Evolutionary conservation across 2,888 invertebrate genomes (phyloP), one percentile per base, ranked within the genome.

Genomic region (Neelides folsomi): DNA sequence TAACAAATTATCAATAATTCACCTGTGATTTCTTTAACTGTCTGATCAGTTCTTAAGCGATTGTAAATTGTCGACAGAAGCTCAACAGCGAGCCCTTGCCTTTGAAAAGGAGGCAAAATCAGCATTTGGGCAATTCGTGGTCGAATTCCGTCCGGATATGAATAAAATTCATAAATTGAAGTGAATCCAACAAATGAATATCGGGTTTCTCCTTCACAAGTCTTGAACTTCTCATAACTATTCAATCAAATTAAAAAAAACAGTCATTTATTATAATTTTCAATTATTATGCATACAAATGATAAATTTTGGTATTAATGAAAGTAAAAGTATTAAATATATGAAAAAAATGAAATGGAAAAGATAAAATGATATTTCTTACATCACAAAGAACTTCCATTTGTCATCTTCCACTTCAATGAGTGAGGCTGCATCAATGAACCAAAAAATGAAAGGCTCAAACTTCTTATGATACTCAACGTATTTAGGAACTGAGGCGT

Each of bases 341-440:
- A 42, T 15, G 15, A 49, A n/a, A 41, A 13, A 19, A 39, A 7
- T 35, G 35, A n/a, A 9, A 43, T 4, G 18, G n/a, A 45, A 37
- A 13, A n/a, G 44, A 37, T 3, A 20, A 34, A 5, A 9, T 16
- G n/a, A 20, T 27, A 47, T 36, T 16, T 41, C 57, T 52, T 59
- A 64, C 64, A 64, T 37, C 2, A 59, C 79, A 68, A 86, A 88
- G 68, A 84, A 87, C 51, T 81, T 78, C 95, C 97, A 98, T 64
- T 83, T 81, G 12, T 84, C 80, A 74, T 98, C 97, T 69, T 88
- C 86, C 3, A 82, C 76, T 71, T 95, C 94, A 62, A 98, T 88
- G 67, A 83, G 93, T 36, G 86, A 87, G 1, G 93, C 94, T 12
- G 89, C 94, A 75, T 98, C 97, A 62, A 98, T 89, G 71, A 83